Evolutionary conservation across 2,888 invertebrate species (phyloP), one percentile per base, ranked within the genome.

Genomic region (Embidobia sp.): DNA sequence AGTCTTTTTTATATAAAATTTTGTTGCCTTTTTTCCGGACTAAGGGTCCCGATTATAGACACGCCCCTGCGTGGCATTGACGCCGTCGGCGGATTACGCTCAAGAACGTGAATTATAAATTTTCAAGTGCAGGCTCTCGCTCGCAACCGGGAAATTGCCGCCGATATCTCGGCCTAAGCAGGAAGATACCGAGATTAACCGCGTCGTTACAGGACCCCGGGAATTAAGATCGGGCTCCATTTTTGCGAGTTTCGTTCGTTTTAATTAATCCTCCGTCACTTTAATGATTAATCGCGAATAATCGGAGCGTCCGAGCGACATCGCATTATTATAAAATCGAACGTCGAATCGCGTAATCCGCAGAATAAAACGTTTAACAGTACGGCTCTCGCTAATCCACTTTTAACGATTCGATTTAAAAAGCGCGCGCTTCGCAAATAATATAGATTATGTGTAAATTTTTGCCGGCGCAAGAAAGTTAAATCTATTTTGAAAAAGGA

Each of bases 41-140:
- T 40, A 51, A 67, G 77, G 73, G 63, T 67, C 72, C 61, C 70
- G 66, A 66, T 77, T 57, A 59, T 66, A 51, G 59, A 64, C 77
- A 70, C 80, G 78, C 74, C 78, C 74, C 61, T 76, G 73, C 76
- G 64, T 74, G 67, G 79, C 64, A 67, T 78, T 75, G 79, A 77
- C 76, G 74, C 75, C 63, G 66, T 74, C 77, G 75, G 59, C 76
- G 85, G 85, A 85, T 87, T 87, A 87, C 82, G 82, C 78, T 81
- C 81, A 82, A 83, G 86, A 85, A 86, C 85, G 81, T 87, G 86
- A 87, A 86, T 87, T 87, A 85, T 86, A 84, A 86, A 87, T 87
- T 86, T 87, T 83, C 70, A 84, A 86, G 83, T 84, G 80, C 79
- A 81, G 81, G 10, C 55, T 53, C 83, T 80, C 78, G 51, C 31